Evolutionary conservation across 2,797 vertebrate species (phyloP).

Genomic region (Hypotaenidia philippensis): DNA sequence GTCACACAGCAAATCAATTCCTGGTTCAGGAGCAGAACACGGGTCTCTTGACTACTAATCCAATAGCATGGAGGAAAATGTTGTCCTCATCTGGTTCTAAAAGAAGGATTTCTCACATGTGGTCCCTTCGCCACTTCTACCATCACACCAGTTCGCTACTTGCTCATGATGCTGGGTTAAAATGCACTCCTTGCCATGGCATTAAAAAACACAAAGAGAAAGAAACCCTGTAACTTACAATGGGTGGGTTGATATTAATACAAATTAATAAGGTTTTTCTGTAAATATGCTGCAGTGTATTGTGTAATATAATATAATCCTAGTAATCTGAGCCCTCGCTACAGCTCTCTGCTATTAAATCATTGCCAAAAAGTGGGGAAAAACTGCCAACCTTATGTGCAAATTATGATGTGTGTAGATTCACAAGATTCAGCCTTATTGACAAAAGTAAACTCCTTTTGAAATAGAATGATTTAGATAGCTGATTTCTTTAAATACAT

Average conservation of each 20-base stretch:
- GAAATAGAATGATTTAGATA: slow-evolving; percentile 58
- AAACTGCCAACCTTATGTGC: slow-evolving; percentile 48
- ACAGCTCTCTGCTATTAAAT: slow-evolving; percentile 67
- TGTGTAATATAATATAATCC: slow-evolving; percentile 71
- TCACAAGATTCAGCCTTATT: slow-evolving; percentile 61
- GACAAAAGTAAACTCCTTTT: slow-evolving; percentile 42
- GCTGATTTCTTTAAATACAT: slow-evolving; percentile 8
- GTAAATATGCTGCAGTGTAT: slow-evolving; percentile 43
- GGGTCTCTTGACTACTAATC: neutral
- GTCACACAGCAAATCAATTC: neutral
- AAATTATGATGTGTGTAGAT: slow-evolving; percentile 70
- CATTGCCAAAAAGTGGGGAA: slow-evolving; percentile 52
- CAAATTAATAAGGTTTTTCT: slow-evolving; percentile 14
- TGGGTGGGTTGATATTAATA: neutral
- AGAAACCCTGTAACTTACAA: neutral
- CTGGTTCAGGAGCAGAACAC: neutral
- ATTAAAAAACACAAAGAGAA: neutral
- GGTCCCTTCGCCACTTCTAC: neutral
- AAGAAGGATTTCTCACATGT: neutral
- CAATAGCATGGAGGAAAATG: neutral
- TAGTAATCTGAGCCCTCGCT: slow-evolving; percentile 57
- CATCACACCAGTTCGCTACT: neutral
- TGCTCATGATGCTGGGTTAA: neutral
- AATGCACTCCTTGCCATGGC: neutral
- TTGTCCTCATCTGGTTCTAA: neutral